Conservation (phyloP, 2,113 vertebrate species). For the Galemys pyrenaicus region DNA sequence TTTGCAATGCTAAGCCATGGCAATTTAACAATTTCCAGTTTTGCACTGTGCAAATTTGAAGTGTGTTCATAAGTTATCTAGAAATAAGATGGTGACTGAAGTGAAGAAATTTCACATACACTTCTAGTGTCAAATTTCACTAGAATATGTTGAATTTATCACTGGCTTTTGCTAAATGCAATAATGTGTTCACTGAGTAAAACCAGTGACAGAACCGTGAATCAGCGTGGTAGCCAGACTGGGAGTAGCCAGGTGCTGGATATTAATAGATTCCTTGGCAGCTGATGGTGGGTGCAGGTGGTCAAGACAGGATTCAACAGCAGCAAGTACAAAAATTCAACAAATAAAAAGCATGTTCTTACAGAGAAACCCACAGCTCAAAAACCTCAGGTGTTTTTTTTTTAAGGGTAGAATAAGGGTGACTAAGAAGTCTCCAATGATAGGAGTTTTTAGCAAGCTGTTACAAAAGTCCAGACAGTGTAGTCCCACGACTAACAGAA, state of each 20-base stretch:
- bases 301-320: neutral
- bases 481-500: neutral
- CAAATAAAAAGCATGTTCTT: neutral
- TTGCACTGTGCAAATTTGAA: neutral
- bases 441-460: neutral
- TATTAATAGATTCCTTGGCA: neutral
- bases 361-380: neutral
- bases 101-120: neutral
- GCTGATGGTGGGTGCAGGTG: neutral
- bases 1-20: neutral
- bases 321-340: neutral
- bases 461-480: neutral
- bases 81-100: neutral
- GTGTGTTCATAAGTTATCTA: neutral
- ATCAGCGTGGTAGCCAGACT: neutral
- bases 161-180: conserved; percentile 36
- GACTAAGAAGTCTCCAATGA: neutral
- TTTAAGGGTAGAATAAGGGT: too few species aligned
- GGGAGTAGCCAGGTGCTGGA: neutral
- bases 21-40: neutral
- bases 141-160: neutral
- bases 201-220: conserved; percentile 26
- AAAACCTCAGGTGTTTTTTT: neutral
- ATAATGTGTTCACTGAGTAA: conserved; percentile 20
- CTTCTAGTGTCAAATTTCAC: neutral